Percentiles rank a stretch among this genome's conserved stretches.
These are phyloP conservation scores for Promerops cafer DNA, from an alignment of 2,113 vertebrate species.

Conservation along the genomic window DNA sequence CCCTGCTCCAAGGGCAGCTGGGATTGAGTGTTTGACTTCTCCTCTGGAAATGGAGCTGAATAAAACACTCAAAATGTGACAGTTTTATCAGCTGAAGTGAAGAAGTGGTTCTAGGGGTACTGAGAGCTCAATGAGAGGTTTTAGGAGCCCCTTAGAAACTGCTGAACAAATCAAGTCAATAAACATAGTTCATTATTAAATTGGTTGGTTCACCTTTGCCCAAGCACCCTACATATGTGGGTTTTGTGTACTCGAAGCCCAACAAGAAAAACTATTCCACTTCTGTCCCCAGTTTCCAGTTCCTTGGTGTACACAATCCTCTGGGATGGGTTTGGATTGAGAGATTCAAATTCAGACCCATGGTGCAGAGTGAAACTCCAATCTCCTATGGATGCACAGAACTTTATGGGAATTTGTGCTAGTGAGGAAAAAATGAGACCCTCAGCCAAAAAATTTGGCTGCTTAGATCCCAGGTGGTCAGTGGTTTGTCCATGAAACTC, in stretches of 20 bases:
- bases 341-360: not conserved
- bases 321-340: not conserved
- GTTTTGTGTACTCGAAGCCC: not conserved
- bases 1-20: not conserved
- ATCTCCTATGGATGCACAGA: not conserved
- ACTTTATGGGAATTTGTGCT: not conserved
- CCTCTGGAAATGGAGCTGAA: not conserved
- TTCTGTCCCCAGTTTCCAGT: not conserved
- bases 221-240: not conserved
- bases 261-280: not conserved
- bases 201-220: not conserved
- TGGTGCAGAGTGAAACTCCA: not conserved
- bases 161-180: not conserved
- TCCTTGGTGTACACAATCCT: too few relatives aligned
- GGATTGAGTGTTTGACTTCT: not conserved
- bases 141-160: not conserved
- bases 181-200: not conserved
- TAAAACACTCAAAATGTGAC: not conserved
- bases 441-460: accelerated
- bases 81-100: not conserved
- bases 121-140: not conserved
- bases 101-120: not conserved
- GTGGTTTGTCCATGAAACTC: not conserved
- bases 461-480: not conserved
- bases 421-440: not conserved